phyloP scores from a whole-genome alignment of 1,140 invertebrate species.

The Leptopilina boulardi region DNA sequence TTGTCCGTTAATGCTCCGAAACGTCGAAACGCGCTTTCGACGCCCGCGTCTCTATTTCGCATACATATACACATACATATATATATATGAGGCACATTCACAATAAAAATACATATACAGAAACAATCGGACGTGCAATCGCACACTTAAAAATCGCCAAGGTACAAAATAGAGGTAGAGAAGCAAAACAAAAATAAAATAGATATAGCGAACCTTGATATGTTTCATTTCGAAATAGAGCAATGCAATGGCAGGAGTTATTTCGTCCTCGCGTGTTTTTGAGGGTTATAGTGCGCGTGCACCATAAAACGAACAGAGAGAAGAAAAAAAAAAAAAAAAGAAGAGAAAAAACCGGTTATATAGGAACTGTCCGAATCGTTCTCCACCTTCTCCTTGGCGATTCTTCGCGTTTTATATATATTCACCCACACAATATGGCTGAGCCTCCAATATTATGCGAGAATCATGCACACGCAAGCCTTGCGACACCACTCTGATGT shows the following conservation, averaged over 20 bases:
- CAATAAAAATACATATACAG: slow-evolving; percentile 26
- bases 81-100: slow-evolving; percentile 19
- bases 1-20: slow-evolving; percentile 73
- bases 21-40: slow-evolving; percentile 68
- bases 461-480: slow-evolving; percentile 9
- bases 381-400: slow-evolving; percentile 17
- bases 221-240: slow-evolving; percentile 12
- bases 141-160: slow-evolving; percentile 14
- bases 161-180: slow-evolving; percentile 40
- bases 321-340: too few relatives aligned
- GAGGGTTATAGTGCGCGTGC: slow-evolving; percentile 22
- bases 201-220: slow-evolving; percentile 2
- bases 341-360: slow-evolving; percentile 31
- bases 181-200: not conserved
- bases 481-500: slow-evolving; percentile 22
- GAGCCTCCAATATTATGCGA: not conserved
- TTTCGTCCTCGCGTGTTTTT: not conserved
- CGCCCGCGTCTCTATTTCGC: slow-evolving; percentile 52
- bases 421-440: slow-evolving; percentile 21
- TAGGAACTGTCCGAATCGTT: not conserved
- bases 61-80: not conserved
- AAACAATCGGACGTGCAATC: slow-evolving; percentile 34
- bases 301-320: not conserved
- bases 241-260: not conserved
- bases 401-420: slow-evolving; percentile 10